A percentile compares a stretch with the other conserved stretches of the same genome.
phyloP scores from a whole-genome alignment of 2,113 vertebrate species.

The Falco punctatus region DNA sequence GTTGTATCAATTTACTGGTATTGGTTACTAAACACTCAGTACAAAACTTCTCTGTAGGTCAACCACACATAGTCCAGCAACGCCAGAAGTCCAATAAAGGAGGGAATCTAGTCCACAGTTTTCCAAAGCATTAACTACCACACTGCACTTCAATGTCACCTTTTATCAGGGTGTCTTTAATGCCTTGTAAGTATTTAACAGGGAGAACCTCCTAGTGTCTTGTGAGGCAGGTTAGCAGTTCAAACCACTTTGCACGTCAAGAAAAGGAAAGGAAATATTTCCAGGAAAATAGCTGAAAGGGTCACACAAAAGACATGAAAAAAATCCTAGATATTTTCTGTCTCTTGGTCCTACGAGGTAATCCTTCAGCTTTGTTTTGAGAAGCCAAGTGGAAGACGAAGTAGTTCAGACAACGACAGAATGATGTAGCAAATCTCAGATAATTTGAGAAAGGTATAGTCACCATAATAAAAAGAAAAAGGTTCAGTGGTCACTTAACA shows the following conservation, averaged over 20 bases:
- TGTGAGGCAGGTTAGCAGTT: neutral
- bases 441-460: neutral
- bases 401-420: constrained; percentile 3
- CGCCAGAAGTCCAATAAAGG: neutral
- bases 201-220: neutral
- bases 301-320: neutral
- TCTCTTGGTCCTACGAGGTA: neutral
- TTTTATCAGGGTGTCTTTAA: neutral
- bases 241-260: neutral
- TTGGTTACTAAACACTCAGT: neutral
- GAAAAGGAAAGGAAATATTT: neutral
- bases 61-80: neutral
- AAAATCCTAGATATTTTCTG: neutral
- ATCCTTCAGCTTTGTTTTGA: neutral
- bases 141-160: neutral
- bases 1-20: constrained; percentile 8
- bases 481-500: neutral
- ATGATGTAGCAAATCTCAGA: neutral
- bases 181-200: neutral
- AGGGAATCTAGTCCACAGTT: neutral
- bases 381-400: neutral
- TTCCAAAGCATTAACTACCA: neutral
- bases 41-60: neutral
- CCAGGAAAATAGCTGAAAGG: neutral
- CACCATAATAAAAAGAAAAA: neutral